Evolutionary conservation across 1,140 invertebrate genomes (phyloP).

Genomic region (Parapsyche elsis): DNA sequence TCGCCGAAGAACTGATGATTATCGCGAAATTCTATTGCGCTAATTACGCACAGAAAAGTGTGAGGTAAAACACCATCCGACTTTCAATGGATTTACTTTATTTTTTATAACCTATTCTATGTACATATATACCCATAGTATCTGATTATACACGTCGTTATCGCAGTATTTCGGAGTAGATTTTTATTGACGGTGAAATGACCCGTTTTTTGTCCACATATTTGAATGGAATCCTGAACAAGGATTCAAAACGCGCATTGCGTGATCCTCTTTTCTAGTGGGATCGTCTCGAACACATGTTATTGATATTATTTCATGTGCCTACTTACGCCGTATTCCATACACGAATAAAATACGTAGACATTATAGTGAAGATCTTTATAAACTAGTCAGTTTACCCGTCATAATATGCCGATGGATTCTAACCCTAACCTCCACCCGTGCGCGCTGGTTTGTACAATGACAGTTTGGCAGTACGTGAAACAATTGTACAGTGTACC

Average conservation of each 20-base stretch:
- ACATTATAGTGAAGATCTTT: too few species aligned
- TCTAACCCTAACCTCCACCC: too few species aligned
- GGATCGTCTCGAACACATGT: neutral
- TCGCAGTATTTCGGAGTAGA: neutral
- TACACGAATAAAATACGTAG: neutral
- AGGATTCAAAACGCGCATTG: neutral
- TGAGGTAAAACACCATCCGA: neutral
- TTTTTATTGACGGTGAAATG: neutral
- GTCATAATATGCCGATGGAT: too few species aligned
- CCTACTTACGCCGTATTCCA: neutral
- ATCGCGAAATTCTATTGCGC: neutral
- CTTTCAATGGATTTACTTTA: neutral
- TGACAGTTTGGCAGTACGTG: neutral
- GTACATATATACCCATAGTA: neutral
- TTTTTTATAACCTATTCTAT: neutral
- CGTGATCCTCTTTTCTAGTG: neutral
- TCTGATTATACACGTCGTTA: neutral
- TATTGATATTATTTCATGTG: conserved; percentile 17
- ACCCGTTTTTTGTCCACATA: neutral
- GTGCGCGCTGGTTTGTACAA: too few species aligned
- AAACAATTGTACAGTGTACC: neutral
- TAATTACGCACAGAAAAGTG: neutral
- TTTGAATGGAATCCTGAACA: conserved; percentile 1
- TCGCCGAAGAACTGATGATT: neutral
- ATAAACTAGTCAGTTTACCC: neutral